A percentile compares a stretch with the other conserved stretches of the same genome.
Conservation (phyloP, 64 coral and sea anemone species). For the Actinia tenebrosa region DNA sequence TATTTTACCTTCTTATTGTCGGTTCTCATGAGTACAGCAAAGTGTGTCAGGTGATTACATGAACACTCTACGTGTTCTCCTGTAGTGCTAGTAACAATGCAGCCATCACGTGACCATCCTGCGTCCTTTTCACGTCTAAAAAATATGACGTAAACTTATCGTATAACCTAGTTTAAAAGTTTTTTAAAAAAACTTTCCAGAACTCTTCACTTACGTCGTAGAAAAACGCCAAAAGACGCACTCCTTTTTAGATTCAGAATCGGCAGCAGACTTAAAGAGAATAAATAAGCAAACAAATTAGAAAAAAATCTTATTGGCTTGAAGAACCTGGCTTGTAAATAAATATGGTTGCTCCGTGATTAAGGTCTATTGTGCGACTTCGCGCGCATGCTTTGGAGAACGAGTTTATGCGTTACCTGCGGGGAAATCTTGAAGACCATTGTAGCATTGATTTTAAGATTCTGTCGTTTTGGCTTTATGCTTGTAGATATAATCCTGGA, state of each 20-base stretch:
- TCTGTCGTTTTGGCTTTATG: background rate
- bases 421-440: background rate
- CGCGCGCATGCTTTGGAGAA: no score
- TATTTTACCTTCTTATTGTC: background rate
- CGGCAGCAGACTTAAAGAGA: background rate
- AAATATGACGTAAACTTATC: background rate
- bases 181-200: background rate
- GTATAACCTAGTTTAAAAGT: background rate
- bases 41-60: background rate
- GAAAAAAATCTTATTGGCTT: background rate
- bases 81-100: background rate
- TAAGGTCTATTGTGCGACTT: no score
- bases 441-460: background rate
- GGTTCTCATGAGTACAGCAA: constrained; percentile 38
- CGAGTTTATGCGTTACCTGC: background rate
- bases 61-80: background rate
- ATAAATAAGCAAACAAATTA: background rate
- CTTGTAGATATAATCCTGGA: background rate
- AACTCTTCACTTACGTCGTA: background rate
- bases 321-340: no score
- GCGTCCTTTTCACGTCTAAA: background rate
- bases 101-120: background rate
- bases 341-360: no score
- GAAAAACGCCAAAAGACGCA: background rate
- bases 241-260: background rate